Evolutionary conservation across 2,888 invertebrate genomes (phyloP).

Genomic region (Psylliodes chrysocephalus): DNA sequence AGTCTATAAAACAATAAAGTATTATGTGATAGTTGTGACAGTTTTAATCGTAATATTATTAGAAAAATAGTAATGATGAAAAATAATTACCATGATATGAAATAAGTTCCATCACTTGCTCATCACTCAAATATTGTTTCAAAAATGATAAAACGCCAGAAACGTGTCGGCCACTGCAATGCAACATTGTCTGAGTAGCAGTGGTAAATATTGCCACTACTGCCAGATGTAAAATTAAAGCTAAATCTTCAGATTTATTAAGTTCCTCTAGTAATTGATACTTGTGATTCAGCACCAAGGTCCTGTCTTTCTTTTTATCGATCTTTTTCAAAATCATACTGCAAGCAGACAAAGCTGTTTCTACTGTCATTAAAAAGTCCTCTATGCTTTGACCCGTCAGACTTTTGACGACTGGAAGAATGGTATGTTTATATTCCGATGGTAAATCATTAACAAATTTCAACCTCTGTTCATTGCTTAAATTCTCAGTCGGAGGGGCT

Average conservation of each 20-base stretch:
- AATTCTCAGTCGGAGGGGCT: conserved; percentile 70
- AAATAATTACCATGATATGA: conserved; percentile 78
- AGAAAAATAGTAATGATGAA: neutral
- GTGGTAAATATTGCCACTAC: conserved; percentile 83
- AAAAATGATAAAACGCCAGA: conserved; percentile 81
- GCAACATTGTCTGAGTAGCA: conserved; percentile 83
- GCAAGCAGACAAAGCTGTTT: conserved; percentile 75
- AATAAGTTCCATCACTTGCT: conserved; percentile 73
- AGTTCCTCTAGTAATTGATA: conserved; percentile 85
- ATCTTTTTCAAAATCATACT: conserved; percentile 86
- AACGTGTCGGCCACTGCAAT: conserved; percentile 95
- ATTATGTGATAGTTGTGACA: no score
- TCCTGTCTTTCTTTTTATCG: conserved; percentile 89
- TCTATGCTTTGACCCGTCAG: conserved; percentile 78
- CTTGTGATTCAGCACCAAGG: conserved; percentile 80
- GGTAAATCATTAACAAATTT: conserved; percentile 78
- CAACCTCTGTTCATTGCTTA: conserved; percentile 74
- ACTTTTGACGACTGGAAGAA: conserved; percentile 76
- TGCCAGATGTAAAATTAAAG: conserved; percentile 81
- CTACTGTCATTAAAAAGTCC: conserved; percentile 80
- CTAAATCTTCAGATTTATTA: conserved; percentile 78
- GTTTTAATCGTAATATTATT: no score
- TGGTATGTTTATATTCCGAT: conserved; percentile 73
- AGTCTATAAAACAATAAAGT: conserved; percentile 71
- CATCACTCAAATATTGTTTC: conserved; percentile 73